Evolutionary conservation across 2,113 vertebrate genomes (phyloP).

Genomic region (Pseudorasbora parva): DNA sequence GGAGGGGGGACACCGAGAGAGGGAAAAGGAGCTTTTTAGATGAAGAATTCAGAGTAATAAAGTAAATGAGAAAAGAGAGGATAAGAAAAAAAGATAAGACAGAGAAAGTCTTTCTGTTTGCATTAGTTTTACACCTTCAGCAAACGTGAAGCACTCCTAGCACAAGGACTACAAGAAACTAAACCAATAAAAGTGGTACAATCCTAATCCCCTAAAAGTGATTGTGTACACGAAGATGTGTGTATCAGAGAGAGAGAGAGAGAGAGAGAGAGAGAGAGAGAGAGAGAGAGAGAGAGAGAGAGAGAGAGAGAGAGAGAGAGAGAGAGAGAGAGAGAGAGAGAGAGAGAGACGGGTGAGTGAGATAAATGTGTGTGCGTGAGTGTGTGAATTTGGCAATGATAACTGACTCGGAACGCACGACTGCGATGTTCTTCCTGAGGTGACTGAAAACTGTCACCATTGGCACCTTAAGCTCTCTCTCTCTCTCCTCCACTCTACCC

Average conservation of each 20-base stretch:
- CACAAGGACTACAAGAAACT: background rate
- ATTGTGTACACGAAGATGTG: conserved; percentile 44
- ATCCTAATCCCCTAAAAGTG: conserved; percentile 47
- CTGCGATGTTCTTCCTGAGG: conserved; percentile 62
- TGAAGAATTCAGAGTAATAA: conserved; percentile 2
- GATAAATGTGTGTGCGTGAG: conserved; percentile 4
- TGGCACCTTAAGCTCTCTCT: conserved; percentile 56
- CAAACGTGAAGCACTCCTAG: conserved; percentile 18
- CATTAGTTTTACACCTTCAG: conserved; percentile 11
- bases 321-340: conserved; percentile 2
- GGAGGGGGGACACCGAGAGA: background rate
- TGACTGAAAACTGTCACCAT: conserved; percentile 70
- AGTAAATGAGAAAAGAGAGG: conserved; percentile 31
- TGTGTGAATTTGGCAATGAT: conserved; percentile 52
- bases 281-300: background rate
- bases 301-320: background rate
- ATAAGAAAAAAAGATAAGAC: background rate
- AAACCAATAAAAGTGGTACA: conserved; percentile 48
- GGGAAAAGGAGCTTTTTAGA: conserved; percentile 19
- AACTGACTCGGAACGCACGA: conserved; percentile 59
- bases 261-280: background rate
- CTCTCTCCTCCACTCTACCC: conserved; percentile 23
- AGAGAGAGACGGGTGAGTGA: background rate
- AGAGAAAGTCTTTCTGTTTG: background rate
- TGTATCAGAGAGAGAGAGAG: conserved; percentile 4